Base-by-base conservation (phyloP, 2,888 invertebrate species). In the Dilophus febrilis region DNA sequence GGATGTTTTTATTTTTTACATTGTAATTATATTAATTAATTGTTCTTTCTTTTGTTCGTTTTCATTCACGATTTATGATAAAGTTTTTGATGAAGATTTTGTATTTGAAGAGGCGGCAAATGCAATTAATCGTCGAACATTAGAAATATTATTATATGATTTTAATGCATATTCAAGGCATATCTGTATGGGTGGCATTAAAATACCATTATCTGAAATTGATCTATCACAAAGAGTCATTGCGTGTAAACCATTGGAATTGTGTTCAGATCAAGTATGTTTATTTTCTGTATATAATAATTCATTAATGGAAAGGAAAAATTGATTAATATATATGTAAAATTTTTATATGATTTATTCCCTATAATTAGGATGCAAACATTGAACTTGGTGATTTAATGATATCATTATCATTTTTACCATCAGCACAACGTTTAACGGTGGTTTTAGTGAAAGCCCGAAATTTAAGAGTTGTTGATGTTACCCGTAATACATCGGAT, bases 401-500 rank as follows among this genome's bases (percentile, higher is more conserved):
- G 83, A 60, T 94, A 38, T 88, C 90, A 1, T 65, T 94, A 39
- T 87, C 90, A 51, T 94, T 90, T 60, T 67, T 91, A 29, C 90
- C 88, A 12, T 87, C 86, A 17, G 91, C 91, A 18, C 90, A 88
- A 13, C 74, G 91, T 19, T 70, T 94, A 16, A 90, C 88, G 0
- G 76, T 91, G 17, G 91, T 88, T 1, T 74, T 92, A 33, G 85
- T 92, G 49, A 92, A 92, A 62, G 91, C 85, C 1, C 71, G 90
- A 47, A 88, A 90, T 56, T 67, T 94, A 14, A 81, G 88, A 56
- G 86, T 90, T 26, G 90, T 91, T 77, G 92, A 91, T 55, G 88
- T 91, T 51, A 87, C 87, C 29, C 58, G 68, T 36, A 92, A 91
- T 48, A 84, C 86, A 26, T 91, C 66, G 80, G 94, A 94, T 72